Evolutionary conservation across 1,140 invertebrate species (phyloP).

Genomic region (Drosophila pectinifera): DNA sequence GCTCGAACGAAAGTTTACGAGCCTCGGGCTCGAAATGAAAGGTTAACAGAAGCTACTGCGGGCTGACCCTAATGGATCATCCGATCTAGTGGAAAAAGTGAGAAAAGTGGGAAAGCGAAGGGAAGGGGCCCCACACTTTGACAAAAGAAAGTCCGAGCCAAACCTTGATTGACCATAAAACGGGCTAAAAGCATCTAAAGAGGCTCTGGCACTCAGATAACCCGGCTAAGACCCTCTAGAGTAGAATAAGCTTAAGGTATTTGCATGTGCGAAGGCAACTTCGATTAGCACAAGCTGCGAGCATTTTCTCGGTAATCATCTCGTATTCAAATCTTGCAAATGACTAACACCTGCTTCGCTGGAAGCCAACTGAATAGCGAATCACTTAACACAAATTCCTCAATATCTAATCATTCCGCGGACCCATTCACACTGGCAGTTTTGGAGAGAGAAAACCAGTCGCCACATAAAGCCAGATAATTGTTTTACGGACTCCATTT

Average conservation of each 20-base stretch:
- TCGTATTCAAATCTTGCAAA: constrained; percentile 2
- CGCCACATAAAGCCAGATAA: constrained; percentile 46
- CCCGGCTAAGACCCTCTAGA: too few relatives aligned
- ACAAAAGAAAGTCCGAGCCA: constrained; percentile 54
- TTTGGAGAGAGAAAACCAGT: constrained; percentile 25
- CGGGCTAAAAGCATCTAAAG: background rate
- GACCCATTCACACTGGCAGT: background rate
- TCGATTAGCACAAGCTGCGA: background rate
- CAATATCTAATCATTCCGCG: constrained; percentile 10
- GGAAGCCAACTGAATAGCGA: constrained; percentile 28
- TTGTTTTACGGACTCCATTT: constrained; percentile 62
- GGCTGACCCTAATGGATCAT: constrained; percentile 62
- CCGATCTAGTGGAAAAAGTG: constrained; percentile 18
- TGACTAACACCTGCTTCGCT: constrained; percentile 46
- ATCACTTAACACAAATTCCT: constrained; percentile 52
- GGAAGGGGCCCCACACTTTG: constrained; percentile 18
- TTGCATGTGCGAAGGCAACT: constrained; percentile 1
- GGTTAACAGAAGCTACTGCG: constrained; percentile 25
- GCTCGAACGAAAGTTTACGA: constrained; percentile 51
- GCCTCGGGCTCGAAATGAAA: constrained; percentile 28
- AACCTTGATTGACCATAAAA: constrained; percentile 51
- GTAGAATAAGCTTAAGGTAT: background rate
- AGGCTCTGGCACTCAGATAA: background rate
- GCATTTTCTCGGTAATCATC: constrained; percentile 23
- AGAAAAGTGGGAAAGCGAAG: constrained; percentile 21